Conservation (phyloP, 2,113 vertebrate species). For the Burhinus bistriatus region DNA sequence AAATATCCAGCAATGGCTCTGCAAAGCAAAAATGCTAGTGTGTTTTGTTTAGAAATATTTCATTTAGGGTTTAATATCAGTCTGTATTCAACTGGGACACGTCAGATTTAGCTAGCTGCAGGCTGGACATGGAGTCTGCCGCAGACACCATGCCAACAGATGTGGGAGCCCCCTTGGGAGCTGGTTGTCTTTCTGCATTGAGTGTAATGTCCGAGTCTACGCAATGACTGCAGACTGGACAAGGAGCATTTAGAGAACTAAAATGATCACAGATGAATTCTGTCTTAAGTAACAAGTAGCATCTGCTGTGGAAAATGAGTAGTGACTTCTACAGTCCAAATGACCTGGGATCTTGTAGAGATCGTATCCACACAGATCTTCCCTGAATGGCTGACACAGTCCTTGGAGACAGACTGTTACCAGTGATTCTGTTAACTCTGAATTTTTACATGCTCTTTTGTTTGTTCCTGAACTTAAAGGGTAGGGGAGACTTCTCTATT, state of each 20-base stretch:
- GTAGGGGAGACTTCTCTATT: neutral
- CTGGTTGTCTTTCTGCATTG: neutral
- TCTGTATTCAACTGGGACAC: neutral
- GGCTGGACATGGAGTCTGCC: neutral
- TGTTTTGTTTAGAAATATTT: neutral
- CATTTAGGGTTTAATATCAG: neutral
- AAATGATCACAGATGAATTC: neutral
- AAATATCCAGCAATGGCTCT: neutral
- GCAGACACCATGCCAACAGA: accelerated
- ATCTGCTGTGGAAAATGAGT: neutral
- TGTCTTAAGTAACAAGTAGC: neutral
- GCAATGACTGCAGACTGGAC: neutral
- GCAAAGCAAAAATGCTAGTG: accelerated
- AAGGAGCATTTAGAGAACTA: neutral
- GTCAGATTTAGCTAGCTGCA: neutral
- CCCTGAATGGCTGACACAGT: neutral
- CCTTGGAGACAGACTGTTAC: neutral
- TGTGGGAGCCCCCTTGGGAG: accelerated
- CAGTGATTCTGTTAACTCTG: neutral
- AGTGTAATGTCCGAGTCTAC: accelerated
- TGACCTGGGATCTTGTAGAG: neutral
- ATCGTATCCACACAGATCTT: neutral
- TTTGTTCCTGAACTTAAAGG: neutral
- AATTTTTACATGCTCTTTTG: neutral
- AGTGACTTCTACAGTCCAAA: neutral